Conservation (phyloP, 2,113 vertebrate genomes). For the Oreochromis aureus region DNA sequence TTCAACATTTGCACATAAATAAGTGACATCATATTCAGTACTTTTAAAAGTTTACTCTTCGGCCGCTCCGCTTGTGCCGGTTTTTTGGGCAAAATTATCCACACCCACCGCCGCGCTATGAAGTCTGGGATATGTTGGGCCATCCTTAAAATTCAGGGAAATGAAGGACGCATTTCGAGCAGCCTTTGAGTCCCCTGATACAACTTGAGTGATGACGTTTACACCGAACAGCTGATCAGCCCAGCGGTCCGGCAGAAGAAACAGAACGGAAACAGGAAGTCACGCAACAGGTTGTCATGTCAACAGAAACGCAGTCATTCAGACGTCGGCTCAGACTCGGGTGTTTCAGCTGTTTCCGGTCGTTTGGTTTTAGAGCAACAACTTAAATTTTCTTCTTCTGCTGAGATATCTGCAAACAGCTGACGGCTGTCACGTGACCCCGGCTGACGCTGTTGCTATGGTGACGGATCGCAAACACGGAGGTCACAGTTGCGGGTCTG, state of each 20-base stretch:
- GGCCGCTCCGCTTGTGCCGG: no score
- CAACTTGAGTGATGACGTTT: not conserved
- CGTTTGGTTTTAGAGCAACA: not conserved
- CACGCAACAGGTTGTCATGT: not conserved
- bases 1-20: no score
- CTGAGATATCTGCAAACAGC: not conserved
- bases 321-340: not conserved
- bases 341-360: not conserved
- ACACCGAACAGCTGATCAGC: not conserved
- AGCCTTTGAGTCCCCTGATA: no score
- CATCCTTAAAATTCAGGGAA: no score
- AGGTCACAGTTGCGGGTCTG: not conserved
- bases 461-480: not conserved
- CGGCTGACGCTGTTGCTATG: not conserved
- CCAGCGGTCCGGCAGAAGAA: not conserved
- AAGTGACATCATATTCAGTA: no score
- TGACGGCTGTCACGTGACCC: not conserved
- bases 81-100: no score
- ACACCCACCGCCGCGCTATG: no score
- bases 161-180: no score
- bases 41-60: no score
- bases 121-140: no score
- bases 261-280: not conserved
- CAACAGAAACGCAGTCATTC: not conserved
- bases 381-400: not conserved